These are phyloP conservation scores for Channa striata DNA, from an alignment of 2,797 vertebrate genomes.

Conservation along the genomic window DNA sequence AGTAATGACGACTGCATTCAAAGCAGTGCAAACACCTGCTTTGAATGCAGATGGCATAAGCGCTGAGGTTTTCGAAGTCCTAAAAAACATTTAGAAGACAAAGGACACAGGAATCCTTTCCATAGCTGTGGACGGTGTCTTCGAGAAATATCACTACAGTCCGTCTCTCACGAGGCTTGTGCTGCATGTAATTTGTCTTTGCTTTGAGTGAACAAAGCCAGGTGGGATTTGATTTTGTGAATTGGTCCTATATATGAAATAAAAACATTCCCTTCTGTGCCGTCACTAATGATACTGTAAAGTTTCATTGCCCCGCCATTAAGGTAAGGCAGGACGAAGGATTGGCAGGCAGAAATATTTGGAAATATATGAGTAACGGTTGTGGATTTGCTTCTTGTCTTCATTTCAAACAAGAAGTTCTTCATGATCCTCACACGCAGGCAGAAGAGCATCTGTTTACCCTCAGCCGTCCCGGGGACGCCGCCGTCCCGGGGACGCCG, in stretches of 20 bases:
- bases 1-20: conserved; percentile 14
- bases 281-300: too few relatives aligned
- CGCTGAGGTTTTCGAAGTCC: background rate
- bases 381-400: background rate
- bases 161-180: background rate
- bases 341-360: too few relatives aligned
- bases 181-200: background rate
- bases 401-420: background rate
- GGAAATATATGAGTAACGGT: background rate
- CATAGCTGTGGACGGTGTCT: conserved; percentile 19
- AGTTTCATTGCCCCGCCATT: too few relatives aligned
- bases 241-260: too few relatives aligned
- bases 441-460: conserved; percentile 34
- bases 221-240: background rate
- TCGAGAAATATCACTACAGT: background rate
- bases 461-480: conserved; percentile 32
- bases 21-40: conserved; percentile 18
- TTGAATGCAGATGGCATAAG: conserved; percentile 12
- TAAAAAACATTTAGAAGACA: conserved; percentile 17
- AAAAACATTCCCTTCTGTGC: too few relatives aligned
- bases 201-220: conserved; percentile 18
- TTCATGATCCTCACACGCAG: conserved; percentile 31
- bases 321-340: too few relatives aligned
- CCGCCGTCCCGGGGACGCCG: conserved; percentile 35
- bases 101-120: background rate